These are phyloP conservation scores for Cyprinodon brontotheroides DNA, from an alignment of 2,113 vertebrate genomes.

Conservation along the genomic window DNA sequence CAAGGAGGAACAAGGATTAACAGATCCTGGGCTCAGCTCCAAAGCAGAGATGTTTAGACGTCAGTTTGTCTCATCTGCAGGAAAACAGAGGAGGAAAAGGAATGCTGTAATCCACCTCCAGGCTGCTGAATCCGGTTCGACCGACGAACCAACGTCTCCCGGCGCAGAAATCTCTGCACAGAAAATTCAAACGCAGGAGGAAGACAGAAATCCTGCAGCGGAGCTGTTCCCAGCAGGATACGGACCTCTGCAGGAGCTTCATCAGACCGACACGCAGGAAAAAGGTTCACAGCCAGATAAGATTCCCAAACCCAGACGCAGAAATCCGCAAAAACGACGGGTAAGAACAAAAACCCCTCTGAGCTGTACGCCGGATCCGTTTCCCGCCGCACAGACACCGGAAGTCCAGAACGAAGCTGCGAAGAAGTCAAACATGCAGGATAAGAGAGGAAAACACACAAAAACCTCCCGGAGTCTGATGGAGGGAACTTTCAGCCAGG, in stretches of 20 bases:
- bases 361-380: neutral
- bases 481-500: neutral
- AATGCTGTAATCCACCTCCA: neutral
- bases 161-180: neutral
- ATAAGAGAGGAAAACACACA: neutral
- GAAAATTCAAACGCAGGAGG: neutral
- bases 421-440: neutral
- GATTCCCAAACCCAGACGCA: neutral
- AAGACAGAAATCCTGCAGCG: neutral
- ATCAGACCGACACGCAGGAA: neutral
- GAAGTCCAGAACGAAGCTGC: neutral
- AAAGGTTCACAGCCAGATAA: neutral
- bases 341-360: neutral
- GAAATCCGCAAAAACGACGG: neutral
- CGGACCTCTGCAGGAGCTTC: neutral
- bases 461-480: neutral
- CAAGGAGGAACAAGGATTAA: no score
- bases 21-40: no score
- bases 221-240: neutral
- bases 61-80: neutral
- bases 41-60: no score
- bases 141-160: neutral
- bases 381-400: no score
- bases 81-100: neutral
- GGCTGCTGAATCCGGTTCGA: neutral